Evolutionary conservation across 2,888 invertebrate genomes (phyloP).

Genomic region (Cotesia congregata): DNA sequence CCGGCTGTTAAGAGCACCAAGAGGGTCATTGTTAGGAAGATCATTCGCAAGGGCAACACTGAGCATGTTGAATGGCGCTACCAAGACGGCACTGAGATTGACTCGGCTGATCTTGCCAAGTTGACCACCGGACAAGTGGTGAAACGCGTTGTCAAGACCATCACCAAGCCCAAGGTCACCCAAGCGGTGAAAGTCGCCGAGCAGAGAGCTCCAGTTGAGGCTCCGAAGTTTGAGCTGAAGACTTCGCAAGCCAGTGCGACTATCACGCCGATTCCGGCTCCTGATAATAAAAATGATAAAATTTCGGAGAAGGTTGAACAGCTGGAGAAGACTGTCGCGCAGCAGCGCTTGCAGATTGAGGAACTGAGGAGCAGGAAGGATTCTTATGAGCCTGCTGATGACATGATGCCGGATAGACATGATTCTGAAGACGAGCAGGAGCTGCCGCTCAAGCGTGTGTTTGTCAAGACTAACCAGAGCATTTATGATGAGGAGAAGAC

Average conservation of each 20-base stretch:
- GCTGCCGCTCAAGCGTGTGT: conserved; percentile 74
- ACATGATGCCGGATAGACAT: conserved; percentile 66
- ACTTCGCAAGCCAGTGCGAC: conserved; percentile 53
- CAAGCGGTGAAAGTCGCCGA: conserved; percentile 27
- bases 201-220: conserved; percentile 46
- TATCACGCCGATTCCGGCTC: conserved; percentile 41
- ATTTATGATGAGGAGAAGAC: conserved; percentile 68
- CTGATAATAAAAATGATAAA: conserved; percentile 49
- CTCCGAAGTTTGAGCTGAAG: conserved; percentile 62
- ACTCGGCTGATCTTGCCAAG: conserved; percentile 67
- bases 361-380: conserved; percentile 65
- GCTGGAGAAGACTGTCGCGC: conserved; percentile 65
- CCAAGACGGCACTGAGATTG: conserved; percentile 67
- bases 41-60: conserved; percentile 67
- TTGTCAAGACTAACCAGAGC: conserved; percentile 74
- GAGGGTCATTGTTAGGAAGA: conserved; percentile 66
- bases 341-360: conserved; percentile 66
- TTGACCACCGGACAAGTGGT: conserved; percentile 67
- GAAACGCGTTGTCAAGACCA: conserved; percentile 63
- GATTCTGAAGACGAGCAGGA: conserved; percentile 68
- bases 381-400: conserved; percentile 64
- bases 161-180: conserved; percentile 20
- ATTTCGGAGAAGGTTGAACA: conserved; percentile 62
- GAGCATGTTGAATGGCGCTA: conserved; percentile 68
- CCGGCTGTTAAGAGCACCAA: conserved; percentile 59